Conservation (phyloP, 2,113 vertebrate species). For the Telmatochromis sp. region DNA sequence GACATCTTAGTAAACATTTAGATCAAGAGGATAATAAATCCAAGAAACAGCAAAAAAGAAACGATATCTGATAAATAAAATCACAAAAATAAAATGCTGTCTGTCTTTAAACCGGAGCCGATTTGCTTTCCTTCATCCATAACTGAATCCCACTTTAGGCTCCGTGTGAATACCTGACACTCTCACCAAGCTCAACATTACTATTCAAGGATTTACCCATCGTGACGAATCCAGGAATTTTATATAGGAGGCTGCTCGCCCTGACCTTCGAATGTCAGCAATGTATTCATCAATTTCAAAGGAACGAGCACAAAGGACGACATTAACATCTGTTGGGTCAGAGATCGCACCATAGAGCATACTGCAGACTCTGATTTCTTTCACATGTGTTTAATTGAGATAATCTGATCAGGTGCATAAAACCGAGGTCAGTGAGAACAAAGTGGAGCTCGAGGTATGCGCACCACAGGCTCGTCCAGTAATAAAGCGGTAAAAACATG, state of each 20-base stretch:
- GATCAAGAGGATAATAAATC: not conserved
- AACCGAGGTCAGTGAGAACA: not conserved
- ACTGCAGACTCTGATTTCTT: conserved; percentile 2
- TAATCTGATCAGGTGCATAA: not conserved
- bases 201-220: conserved; percentile 12
- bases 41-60: not conserved
- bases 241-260: not conserved
- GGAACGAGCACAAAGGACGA: conserved; percentile 7
- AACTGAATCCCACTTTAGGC: not conserved
- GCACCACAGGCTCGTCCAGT: not conserved
- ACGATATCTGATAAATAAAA: not conserved
- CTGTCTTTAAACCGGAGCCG: not conserved
- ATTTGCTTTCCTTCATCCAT: not conserved
- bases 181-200: not conserved
- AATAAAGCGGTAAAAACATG: not conserved
- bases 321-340: conserved; percentile 33
- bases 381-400: not conserved
- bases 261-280: conserved; percentile 47
- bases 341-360: not conserved
- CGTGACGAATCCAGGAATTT: conserved; percentile 24
- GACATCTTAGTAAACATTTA: not conserved
- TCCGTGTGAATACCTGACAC: not conserved
- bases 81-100: not conserved
- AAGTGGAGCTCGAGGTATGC: not conserved
- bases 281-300: conserved; percentile 38